Conservation (phyloP, 2,888 invertebrate genomes). For the Empis livida region DNA sequence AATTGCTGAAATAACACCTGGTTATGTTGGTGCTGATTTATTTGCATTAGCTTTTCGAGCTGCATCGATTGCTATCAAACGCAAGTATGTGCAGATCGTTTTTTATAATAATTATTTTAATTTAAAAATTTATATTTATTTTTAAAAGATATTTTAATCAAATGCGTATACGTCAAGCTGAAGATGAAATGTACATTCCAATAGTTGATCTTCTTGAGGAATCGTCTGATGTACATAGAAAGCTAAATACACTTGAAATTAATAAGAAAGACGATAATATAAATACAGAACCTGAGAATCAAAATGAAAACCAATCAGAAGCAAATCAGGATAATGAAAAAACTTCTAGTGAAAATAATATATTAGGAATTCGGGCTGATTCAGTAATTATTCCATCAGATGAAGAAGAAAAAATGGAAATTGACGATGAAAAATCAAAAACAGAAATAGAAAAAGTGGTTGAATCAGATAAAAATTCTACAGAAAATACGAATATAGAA, state of each 20-base stretch:
- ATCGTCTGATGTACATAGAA: constrained; percentile 12
- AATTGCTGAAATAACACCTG: constrained; percentile 79
- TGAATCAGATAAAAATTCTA: constrained; percentile 9
- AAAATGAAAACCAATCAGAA: not conserved
- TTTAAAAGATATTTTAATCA: constrained; percentile 23
- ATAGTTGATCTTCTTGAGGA: constrained; percentile 33
- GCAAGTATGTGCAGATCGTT: constrained; percentile 25
- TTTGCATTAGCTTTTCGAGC: constrained; percentile 77
- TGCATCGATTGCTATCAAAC: constrained; percentile 73
- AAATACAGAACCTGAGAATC: not conserved
- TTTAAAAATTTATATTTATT: not conserved
- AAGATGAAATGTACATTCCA: constrained; percentile 26
- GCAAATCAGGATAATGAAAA: not conserved
- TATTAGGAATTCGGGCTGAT: not conserved
- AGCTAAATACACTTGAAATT: not conserved
- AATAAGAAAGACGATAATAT: constrained; percentile 1
- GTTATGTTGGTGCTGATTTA: constrained; percentile 92
- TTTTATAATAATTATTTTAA: not conserved
- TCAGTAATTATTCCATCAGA: constrained; percentile 13
- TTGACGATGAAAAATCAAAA: constrained; percentile 7
- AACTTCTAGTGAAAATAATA: not conserved
- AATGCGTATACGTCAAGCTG: constrained; percentile 25
- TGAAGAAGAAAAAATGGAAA: constrained; percentile 18
- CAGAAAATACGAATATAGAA: constrained; percentile 4
- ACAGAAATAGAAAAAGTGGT: constrained; percentile 15